These are phyloP conservation scores for Athripsodes cinereus DNA, from an alignment of 2,888 invertebrate genomes.

Conservation along the genomic window DNA sequence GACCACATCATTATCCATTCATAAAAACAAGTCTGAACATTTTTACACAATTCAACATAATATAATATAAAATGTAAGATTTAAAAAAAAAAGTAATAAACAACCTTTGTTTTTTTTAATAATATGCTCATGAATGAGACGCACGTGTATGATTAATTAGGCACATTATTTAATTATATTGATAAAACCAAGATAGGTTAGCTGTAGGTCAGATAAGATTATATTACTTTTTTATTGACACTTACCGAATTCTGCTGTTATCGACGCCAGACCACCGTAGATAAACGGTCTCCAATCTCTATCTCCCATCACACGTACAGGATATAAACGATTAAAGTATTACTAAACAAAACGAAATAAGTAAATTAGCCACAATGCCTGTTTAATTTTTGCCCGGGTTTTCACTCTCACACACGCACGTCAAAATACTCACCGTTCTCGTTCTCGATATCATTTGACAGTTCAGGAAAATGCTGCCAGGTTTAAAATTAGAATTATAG, in stretches of 20 bases:
- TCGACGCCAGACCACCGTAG: constrained; percentile 90
- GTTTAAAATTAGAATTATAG: background rate
- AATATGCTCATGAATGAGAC: too few species aligned
- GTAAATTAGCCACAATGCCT: background rate
- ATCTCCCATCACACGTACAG: constrained; percentile 59
- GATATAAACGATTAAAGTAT: background rate
- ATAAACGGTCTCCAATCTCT: constrained; percentile 89
- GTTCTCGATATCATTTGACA: background rate
- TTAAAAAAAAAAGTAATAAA: too few species aligned
- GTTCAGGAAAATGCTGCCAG: background rate
- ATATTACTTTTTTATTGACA: constrained; percentile 12
- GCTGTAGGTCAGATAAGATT: constrained; percentile 8
- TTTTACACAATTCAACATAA: too few species aligned
- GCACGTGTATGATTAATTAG: too few species aligned
- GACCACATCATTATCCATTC: too few species aligned
- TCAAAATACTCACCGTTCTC: too few species aligned
- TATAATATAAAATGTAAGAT: too few species aligned
- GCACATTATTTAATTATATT: too few species aligned
- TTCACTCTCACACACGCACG: background rate
- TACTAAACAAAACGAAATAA: background rate
- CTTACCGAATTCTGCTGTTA: constrained; percentile 89
- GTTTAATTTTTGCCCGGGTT: background rate
- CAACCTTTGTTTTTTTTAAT: too few species aligned
- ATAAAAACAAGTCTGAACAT: too few species aligned
- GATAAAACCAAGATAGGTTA: constrained; percentile 9